Percentiles rank a stretch among this genome's conserved stretches.
Conservation (phyloP, 2,888 invertebrate species). For the Oscheius sp. region DNA sequence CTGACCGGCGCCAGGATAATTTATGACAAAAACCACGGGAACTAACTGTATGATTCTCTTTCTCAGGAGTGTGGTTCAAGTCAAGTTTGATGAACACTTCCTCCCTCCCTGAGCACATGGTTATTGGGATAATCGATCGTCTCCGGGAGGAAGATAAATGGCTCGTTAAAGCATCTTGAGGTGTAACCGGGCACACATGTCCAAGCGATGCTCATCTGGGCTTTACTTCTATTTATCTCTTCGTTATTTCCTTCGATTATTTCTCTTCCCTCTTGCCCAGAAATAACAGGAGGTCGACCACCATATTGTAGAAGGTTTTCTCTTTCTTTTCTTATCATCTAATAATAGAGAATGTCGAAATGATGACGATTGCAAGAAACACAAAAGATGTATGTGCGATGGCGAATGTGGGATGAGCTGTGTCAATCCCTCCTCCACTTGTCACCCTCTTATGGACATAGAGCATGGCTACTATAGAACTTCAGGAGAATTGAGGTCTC, state of each 20-base stretch:
- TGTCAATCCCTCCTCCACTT: conserved; percentile 81
- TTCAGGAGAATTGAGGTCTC: conserved; percentile 66
- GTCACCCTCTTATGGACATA: conserved; percentile 67
- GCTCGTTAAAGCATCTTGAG: conserved; percentile 1
- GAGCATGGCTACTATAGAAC: conserved; percentile 70
- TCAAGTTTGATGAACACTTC: neutral
- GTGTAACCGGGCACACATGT: conserved; percentile 15
- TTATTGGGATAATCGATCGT: conserved; percentile 1
- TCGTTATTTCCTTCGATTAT: neutral
- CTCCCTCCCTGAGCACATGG: neutral
- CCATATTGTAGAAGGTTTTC: conserved; percentile 17
- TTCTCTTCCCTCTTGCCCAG: conserved; percentile 15
- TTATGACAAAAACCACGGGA: neutral
- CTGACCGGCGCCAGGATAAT: neutral
- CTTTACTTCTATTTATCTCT: neutral
- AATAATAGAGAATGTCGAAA: conserved; percentile 78
- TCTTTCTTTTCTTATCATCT: neutral
- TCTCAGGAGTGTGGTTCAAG: neutral
- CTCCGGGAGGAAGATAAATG: conserved; percentile 17
- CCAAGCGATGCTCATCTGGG: conserved; percentile 16
- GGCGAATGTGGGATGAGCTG: conserved; percentile 94
- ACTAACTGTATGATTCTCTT: neutral
- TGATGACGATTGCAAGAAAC: conserved; percentile 92
- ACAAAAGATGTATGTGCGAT: conserved; percentile 88
- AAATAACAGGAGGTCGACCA: conserved; percentile 6